Conservation (phyloP, 30 jellyfish, hydroid and myxozoan species). For the Catostylus mosaicus region DNA sequence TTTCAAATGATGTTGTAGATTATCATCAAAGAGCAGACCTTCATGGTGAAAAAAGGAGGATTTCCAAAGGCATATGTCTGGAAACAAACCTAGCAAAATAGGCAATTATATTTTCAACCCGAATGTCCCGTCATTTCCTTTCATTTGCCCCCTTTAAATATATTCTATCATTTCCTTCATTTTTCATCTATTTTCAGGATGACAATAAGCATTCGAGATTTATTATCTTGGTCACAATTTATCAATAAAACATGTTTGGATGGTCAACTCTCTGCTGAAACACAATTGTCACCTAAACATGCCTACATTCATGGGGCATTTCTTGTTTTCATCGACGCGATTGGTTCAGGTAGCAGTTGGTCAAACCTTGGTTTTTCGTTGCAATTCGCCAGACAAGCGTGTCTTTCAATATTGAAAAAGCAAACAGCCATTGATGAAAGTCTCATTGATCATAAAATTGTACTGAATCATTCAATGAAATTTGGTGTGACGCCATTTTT, state of each 20-base stretch:
- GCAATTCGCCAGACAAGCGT: slow-evolving; percentile 30
- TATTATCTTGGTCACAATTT: slow-evolving; percentile 85
- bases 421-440: slow-evolving; percentile 11
- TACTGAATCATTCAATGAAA: slow-evolving; percentile 21
- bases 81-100: too few relatives aligned
- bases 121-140: too few relatives aligned
- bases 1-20: too few relatives aligned
- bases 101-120: too few relatives aligned
- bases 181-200: slow-evolving; percentile 46
- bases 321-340: slow-evolving; percentile 88
- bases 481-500: slow-evolving; percentile 81
- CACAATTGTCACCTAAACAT: slow-evolving; percentile 44
- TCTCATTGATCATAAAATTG: not conserved
- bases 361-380: slow-evolving; percentile 32
- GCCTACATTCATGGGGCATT: slow-evolving; percentile 91
- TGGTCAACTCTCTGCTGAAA: not conserved
- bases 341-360: slow-evolving; percentile 83
- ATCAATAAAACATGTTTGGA: slow-evolving; percentile 57
- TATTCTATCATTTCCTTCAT: not conserved
- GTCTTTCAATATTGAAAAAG: slow-evolving; percentile 26
- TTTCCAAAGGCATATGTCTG: too few relatives aligned
- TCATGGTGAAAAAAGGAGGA: too few relatives aligned
- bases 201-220: slow-evolving; percentile 80
- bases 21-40: too few relatives aligned
- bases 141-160: too few relatives aligned